Evolutionary conservation across 2,797 vertebrate genomes (phyloP), one percentile per base, ranked within the genome.

Genomic region (Danio albolineatus): DNA sequence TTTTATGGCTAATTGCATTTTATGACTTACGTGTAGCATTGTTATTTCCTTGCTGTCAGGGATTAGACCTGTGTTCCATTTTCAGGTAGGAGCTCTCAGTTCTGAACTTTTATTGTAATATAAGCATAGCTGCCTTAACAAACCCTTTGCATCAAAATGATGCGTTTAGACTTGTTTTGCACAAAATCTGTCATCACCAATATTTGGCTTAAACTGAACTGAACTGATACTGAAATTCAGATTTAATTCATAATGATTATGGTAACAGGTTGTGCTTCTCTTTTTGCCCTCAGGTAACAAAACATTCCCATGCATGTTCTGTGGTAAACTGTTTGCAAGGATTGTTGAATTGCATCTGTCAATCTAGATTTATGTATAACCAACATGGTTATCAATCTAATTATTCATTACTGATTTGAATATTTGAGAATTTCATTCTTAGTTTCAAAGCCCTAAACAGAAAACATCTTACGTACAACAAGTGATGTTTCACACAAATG

Each of bases 1-100:
- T 73, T 73, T 36, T 48, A 60, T 73, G 71, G 41, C 73, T 73
- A 10, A 21, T 38, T 73, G 71, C 39, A n/a, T 73, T 73, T 73
- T 73, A 73, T 73, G 19, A 46, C 41, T 46, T 73, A 10, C 13
- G 2, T 59, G 21, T 57, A n/a, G 21, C n/a, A 17, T 13, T 7
- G 9, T 59, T 59, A 38, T 13, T 43, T 21, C 14, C 9, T 46
- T 60, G 8, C 21, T 59, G 12, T 43, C n/a, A 44, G 51, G 51
- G n/a, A 9, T 13, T 21, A 7, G 17, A 72, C 54, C 54, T 7
- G 17, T 1, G 14, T 17, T 14, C 13, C 13, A n/a, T 41, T 59
- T 73, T 56, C 17, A 57, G 38, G 5, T 57, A 44, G 4, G 17
- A 21, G 6, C 53, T 38, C 39, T 43, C 38, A 70, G 16, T 17